Evolutionary conservation across 2,797 vertebrate genomes (phyloP).

Genomic region (Mus minutoides): DNA sequence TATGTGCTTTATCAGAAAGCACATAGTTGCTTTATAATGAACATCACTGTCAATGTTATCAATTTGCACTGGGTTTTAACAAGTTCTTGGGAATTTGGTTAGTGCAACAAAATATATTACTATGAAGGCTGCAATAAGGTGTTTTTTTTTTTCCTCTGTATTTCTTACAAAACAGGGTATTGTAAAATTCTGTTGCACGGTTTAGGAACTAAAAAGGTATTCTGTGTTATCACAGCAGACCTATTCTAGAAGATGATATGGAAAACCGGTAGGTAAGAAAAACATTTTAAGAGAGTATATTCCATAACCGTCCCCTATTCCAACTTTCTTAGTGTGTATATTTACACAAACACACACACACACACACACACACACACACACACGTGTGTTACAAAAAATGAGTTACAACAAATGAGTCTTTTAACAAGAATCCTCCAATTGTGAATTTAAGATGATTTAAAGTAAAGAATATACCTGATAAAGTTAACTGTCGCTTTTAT

Average conservation of each 20-base stretch:
- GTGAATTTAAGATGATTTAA: constrained; percentile 60
- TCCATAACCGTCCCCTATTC: not conserved
- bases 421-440: not conserved
- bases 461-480: not conserved
- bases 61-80: constrained; percentile 16
- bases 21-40: not conserved
- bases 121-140: constrained; percentile 14
- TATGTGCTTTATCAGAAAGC: constrained; percentile 37
- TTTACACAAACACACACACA: no score
- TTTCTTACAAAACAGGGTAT: constrained; percentile 25
- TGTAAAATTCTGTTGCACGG: constrained; percentile 4
- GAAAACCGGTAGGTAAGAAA: not conserved
- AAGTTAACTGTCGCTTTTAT: constrained; percentile 30
- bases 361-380: no score
- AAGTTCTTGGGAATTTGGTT: constrained; percentile 13
- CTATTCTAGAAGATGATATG: not conserved
- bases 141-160: not conserved
- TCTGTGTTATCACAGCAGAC: not conserved
- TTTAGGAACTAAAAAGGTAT: not conserved
- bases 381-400: no score
- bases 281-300: not conserved
- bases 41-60: not conserved
- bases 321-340: not conserved
- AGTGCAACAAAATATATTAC: constrained; percentile 4
- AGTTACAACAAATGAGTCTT: constrained; percentile 12